Conservation (phyloP, 2,888 invertebrate genomes). For the Xanthia togata region DNA sequence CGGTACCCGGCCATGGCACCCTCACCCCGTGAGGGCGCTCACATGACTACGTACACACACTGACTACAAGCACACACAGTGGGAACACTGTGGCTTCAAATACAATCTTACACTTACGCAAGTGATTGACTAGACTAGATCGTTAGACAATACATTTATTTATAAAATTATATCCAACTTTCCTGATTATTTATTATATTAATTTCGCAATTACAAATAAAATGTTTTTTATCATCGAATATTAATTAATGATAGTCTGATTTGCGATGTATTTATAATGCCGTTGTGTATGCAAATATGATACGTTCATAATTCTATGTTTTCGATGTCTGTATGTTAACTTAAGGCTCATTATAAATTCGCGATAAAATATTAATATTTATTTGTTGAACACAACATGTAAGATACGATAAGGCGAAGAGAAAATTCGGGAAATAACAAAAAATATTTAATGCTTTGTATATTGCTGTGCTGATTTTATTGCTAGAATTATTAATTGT, state of each 20-base stretch:
- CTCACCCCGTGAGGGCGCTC: slow-evolving; percentile 71
- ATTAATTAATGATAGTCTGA: slow-evolving; percentile 49
- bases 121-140: slow-evolving; percentile 54
- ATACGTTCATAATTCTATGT: slow-evolving; percentile 70
- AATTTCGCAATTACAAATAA: slow-evolving; percentile 54
- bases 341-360: slow-evolving; percentile 67
- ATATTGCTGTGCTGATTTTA: slow-evolving; percentile 73
- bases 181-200: slow-evolving; percentile 51
- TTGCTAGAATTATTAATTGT: slow-evolving; percentile 65
- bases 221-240: slow-evolving; percentile 61
- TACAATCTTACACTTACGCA: slow-evolving; percentile 50
- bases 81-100: slow-evolving; percentile 47
- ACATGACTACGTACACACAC: slow-evolving; percentile 60
- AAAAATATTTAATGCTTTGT: slow-evolving; percentile 77
- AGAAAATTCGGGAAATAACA: slow-evolving; percentile 70
- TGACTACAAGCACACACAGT: slow-evolving; percentile 48
- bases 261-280: slow-evolving; percentile 65
- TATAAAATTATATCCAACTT: slow-evolving; percentile 50
- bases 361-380: slow-evolving; percentile 73
- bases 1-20: slow-evolving; percentile 65
- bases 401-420: slow-evolving; percentile 61
- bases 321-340: slow-evolving; percentile 71
- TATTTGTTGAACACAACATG: slow-evolving; percentile 71
- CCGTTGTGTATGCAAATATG: slow-evolving; percentile 57
- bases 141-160: slow-evolving; percentile 52